Conservation (phyloP, 2,888 invertebrate species). For the Synanthedon vespiformis region DNA sequence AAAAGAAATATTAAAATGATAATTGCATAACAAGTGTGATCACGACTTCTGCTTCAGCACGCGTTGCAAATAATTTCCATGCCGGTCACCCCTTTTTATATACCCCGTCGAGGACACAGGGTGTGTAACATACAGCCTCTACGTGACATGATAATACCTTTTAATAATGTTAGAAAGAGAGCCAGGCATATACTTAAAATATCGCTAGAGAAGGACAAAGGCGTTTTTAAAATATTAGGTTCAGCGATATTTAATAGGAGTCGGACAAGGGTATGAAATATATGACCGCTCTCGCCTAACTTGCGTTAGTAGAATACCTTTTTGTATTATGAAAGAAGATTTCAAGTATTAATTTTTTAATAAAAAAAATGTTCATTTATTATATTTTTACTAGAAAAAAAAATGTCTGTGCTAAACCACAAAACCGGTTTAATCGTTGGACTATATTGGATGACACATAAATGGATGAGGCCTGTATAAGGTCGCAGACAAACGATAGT, state of each 20-base stretch:
- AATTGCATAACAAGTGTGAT: neutral
- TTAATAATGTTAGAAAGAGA: conserved; percentile 28
- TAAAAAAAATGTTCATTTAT: neutral
- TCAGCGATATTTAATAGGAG: neutral
- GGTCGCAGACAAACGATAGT: too few species aligned
- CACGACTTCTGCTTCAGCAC: conserved; percentile 10
- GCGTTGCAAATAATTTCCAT: conserved; percentile 20
- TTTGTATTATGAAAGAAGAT: neutral
- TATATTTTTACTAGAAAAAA: neutral
- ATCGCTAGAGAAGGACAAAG: neutral
- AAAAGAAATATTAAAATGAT: neutral
- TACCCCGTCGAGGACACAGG: conserved; percentile 16
- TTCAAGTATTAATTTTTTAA: neutral
- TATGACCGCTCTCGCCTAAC: neutral
- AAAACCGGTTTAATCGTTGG: too few species aligned
- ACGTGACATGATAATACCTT: conserved; percentile 37
- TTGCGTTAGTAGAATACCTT: neutral
- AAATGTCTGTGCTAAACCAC: too few species aligned
- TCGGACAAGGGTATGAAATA: neutral
- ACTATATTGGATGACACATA: too few species aligned
- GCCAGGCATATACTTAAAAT: neutral
- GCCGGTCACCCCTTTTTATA: neutral
- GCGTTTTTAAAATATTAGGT: neutral
- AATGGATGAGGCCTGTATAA: too few species aligned
- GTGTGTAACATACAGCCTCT: conserved; percentile 24